Base-by-base conservation (phyloP, 2,113 vertebrate genomes). In the Cephalopholis sonnerati region DNA sequence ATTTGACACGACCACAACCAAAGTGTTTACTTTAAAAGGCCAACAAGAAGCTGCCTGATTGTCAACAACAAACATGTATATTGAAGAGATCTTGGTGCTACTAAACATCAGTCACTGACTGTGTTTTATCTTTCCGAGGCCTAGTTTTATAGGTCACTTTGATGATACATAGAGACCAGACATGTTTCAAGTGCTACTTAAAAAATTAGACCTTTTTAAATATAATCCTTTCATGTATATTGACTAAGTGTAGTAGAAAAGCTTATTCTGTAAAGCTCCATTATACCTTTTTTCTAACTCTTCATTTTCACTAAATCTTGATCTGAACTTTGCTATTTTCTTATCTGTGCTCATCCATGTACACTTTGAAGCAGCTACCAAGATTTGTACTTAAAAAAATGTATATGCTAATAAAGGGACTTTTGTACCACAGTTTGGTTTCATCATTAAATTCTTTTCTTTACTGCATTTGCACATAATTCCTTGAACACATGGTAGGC, bases 61-160 rank as follows among this genome's bases (percentile, higher is more conserved):
- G 54, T 83, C 29, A 41, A 44, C 41, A 16, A 65, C 22, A 20
- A 63, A 57, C 36, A 1, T 29, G 54, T 61, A 11, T 61, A 11
- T 22, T 36, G 24, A 77, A 50, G 74, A 85, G 32, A 77, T 53
- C 9, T 74, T 51, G 81, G 83, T 89, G 87, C 82, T 86, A 46
- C 63, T 58, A 69, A 80, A 82, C 75, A 74, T 71, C 80, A 75
- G 77, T 44, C 65, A 5, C 62, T 76, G 83, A 87, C 83, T 82
- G 72, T 51, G 32, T 29, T 86, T 74, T 51, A 54, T 67, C 18
- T 87, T 68, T 61, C 48, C 54, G 15, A 83, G 93, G 82, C 91
- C 94, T 95, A 93, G 93, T 95, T 95, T 91, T 95, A 94, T 94
- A 94, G 94, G 93, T 87, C 91, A 62, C 58, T 11, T 27, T 53